These are phyloP conservation scores for Mesitornis unicolor DNA, from an alignment of 2,113 vertebrate species.

Conservation along the genomic window DNA sequence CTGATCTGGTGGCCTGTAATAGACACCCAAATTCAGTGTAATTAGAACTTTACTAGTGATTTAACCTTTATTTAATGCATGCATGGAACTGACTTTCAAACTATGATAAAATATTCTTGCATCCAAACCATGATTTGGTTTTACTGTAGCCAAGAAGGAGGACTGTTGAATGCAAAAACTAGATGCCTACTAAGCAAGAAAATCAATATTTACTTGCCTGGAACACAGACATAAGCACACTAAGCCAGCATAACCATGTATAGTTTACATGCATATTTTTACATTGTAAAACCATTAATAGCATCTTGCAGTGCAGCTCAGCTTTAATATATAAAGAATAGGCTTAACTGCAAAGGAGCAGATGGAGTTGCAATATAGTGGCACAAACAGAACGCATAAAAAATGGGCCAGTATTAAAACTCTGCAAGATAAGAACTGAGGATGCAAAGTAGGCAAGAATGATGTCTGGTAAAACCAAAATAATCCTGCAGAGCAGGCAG, in stretches of 20 bases:
- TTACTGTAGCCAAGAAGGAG: background rate
- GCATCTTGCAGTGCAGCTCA: background rate
- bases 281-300: background rate
- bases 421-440: background rate
- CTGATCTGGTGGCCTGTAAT: too few relatives aligned
- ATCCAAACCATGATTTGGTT: background rate
- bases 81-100: background rate
- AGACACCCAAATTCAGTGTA: too few relatives aligned
- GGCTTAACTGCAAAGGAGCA: background rate
- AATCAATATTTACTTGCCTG: background rate
- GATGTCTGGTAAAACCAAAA: slow-evolving; percentile 44
- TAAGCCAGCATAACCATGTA: background rate
- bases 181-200: background rate
- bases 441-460: background rate
- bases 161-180: background rate
- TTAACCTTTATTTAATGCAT: background rate
- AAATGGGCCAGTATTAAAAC: background rate
- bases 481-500: slow-evolving; percentile 29
- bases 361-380: background rate
- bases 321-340: background rate
- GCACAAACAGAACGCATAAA: background rate
- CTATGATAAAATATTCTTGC: background rate
- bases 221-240: background rate
- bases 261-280: background rate
- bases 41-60: background rate